These are phyloP conservation scores for Falco punctatus DNA, from an alignment of 2,113 vertebrate species.

Conservation along the genomic window DNA sequence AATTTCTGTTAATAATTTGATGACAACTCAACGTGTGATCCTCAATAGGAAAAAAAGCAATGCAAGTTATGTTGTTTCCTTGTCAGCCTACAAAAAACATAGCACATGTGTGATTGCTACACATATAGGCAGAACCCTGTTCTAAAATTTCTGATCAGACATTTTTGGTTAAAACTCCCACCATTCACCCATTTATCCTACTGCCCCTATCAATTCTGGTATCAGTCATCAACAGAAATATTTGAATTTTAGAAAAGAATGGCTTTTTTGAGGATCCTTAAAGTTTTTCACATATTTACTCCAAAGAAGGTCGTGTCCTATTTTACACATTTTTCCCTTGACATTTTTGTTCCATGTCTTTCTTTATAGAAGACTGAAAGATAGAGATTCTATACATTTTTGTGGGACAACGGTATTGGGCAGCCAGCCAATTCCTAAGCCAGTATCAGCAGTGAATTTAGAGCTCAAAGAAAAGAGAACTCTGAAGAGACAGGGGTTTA, in stretches of 20 bases:
- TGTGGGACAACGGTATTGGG: not conserved
- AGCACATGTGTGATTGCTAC: fast-evolving
- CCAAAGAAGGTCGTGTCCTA: not conserved
- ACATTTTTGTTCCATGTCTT: not conserved
- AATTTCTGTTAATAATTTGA: not conserved
- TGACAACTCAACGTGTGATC: not conserved
- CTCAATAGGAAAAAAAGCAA: not conserved
- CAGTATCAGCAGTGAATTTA: constrained; percentile 19
- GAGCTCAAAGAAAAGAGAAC: not conserved
- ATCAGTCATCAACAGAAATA: not conserved
- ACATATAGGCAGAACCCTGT: fast-evolving
- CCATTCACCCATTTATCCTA: not conserved
- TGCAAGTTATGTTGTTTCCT: not conserved
- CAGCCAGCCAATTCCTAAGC: not conserved
- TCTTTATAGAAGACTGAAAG: not conserved
- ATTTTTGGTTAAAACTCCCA: not conserved
- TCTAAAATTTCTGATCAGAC: not conserved
- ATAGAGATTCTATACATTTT: constrained; percentile 26
- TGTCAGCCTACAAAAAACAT: not conserved
- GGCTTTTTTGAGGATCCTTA: not conserved
- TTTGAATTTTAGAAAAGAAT: not conserved
- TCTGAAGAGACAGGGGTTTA: not conserved
- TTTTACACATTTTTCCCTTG: not conserved
- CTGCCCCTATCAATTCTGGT: not conserved
- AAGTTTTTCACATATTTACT: not conserved